Evolutionary conservation across 1,140 invertebrate genomes (phyloP), one percentile per base, ranked within the genome.

Genomic region (Penaeus vannamei): DNA sequence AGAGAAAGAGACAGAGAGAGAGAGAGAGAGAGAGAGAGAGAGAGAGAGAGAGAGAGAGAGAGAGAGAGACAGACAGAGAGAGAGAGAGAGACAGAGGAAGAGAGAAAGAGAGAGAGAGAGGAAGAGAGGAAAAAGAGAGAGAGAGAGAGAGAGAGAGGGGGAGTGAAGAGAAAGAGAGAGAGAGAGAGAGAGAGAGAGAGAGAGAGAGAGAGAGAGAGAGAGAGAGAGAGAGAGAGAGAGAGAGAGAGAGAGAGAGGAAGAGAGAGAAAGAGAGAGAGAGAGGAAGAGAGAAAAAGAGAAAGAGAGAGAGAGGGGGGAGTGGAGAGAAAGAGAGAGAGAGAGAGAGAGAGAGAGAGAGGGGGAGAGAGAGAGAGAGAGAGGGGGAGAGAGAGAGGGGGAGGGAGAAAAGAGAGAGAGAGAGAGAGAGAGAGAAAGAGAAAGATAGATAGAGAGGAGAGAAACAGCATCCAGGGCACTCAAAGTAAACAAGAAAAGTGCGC

Each of bases 371-470:
- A 20, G 62, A 29, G n/a, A 23, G 53, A 59, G 42, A 59, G 80
- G 4, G n/a, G 26, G 80, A 59, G 53, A 5, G 42, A 60, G n/a
- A 59, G 42, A 8, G 53, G 26, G 53, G n/a, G 53, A 42, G 46
- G 60, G 53, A 59, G 46, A 23, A n/a, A 36, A 59, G 46, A 81
- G 46, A 36, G 46, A 59, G 79, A 81, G 32, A 59, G 46, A 81
- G 79, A 59, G 79, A 81, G 46, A 59, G 46, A 81, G 79, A 81
- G 79, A 81, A 23, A 81, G 46, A 81, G 79, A 81, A 36, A 81
- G 36, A 42, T 4, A 42, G 36, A 42, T 4, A 42, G 36, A 53
- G 17, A 53, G 53, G 10, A 12, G 1, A 12, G 14, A 12, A 1
- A 12, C 36, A 42, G 36, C 36, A 42, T 42, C 36, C 36, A 42